phyloP scores from a whole-genome alignment of 1,140 invertebrate species.

The Pseudobourletiella spinata region DNA sequence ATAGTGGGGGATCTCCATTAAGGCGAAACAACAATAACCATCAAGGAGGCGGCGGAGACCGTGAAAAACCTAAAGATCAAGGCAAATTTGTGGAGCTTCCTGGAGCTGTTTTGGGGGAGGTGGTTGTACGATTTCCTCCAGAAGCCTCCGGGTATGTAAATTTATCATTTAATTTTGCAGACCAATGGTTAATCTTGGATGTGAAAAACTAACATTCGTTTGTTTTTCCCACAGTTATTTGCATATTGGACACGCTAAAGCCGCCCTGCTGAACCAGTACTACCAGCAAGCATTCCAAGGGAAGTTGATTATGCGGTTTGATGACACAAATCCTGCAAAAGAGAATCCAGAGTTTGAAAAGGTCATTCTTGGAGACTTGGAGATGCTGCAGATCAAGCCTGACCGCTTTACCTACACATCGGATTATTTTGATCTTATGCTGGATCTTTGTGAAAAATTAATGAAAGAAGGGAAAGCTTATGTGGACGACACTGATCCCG shows the following conservation, averaged over 20 bases:
- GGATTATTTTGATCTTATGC: constrained; percentile 89
- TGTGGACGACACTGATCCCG: constrained; percentile 91
- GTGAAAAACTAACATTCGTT: not conserved
- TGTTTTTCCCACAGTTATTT: constrained; percentile 60
- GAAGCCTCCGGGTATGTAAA: constrained; percentile 83
- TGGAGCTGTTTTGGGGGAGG: constrained; percentile 56
- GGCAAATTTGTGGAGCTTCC: constrained; percentile 96
- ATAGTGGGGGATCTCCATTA: constrained; percentile 9
- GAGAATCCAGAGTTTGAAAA: constrained; percentile 96
- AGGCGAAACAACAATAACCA: too few relatives aligned
- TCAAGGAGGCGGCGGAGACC: constrained; percentile 10
- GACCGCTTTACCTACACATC: constrained; percentile 93
- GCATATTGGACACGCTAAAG: constrained; percentile 99
- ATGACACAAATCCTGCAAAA: constrained; percentile 99
- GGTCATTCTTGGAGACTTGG: constrained; percentile 91
- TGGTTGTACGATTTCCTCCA: constrained; percentile 90
- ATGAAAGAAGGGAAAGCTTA: constrained; percentile 84
- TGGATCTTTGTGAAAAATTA: constrained; percentile 78
- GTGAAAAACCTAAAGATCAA: constrained; percentile 51
- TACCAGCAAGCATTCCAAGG: constrained; percentile 91
- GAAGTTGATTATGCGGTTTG: constrained; percentile 95
- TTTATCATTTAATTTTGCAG: constrained; percentile 14
- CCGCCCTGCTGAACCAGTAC: constrained; percentile 94
- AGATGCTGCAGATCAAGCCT: constrained; percentile 82
- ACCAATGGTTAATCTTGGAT: not conserved